A percentile compares a stretch with the other conserved stretches of the same genome.
Evolutionary conservation across 2,797 vertebrate genomes (phyloP).

Genomic region (Epinephelus awoara): DNA sequence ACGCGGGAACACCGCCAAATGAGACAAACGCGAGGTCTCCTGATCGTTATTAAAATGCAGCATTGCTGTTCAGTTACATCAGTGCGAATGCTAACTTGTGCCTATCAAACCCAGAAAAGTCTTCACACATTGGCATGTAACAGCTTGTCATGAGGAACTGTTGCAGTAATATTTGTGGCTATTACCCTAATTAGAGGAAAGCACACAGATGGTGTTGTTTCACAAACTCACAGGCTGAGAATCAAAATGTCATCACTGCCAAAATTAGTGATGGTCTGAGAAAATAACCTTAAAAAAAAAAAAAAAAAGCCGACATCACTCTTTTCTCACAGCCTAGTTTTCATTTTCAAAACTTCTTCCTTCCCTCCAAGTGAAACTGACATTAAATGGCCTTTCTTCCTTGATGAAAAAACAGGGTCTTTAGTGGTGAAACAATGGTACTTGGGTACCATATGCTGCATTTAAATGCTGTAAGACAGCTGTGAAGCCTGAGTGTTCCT

Average conservation of each 20-base stretch:
- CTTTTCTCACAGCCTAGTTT: conserved; percentile 68
- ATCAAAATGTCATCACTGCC: conserved; percentile 88
- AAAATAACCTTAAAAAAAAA: conserved; percentile 52
- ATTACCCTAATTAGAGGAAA: conserved; percentile 89
- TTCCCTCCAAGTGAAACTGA: conserved; percentile 76
- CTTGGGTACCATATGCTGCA: conserved; percentile 87
- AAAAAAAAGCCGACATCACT: conserved; percentile 41
- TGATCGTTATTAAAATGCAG: conserved; percentile 63
- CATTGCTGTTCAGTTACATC: conserved; percentile 70
- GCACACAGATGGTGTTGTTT: conserved; percentile 89
- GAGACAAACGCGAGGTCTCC: conserved; percentile 48
- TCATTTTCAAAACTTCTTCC: conserved; percentile 70
- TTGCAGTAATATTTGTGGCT: conserved; percentile 88
- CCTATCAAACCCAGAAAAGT: conserved; percentile 74
- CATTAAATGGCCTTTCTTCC: conserved; percentile 79
- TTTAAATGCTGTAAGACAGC: conserved; percentile 88
- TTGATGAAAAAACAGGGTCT: conserved; percentile 84
- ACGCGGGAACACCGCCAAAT: conserved; percentile 54
- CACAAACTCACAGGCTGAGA: conserved; percentile 86
- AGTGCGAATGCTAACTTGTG: conserved; percentile 75
- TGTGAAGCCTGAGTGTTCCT: conserved; percentile 86
- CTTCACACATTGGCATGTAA: conserved; percentile 84
- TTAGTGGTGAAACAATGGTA: conserved; percentile 87
- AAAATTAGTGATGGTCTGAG: conserved; percentile 84
- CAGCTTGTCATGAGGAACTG: conserved; percentile 87